Percentiles rank a stretch among this genome's conserved stretches.
These are phyloP conservation scores for Tiaroga cobitis DNA, from an alignment of 2,797 vertebrate species.

Conservation along the genomic window DNA sequence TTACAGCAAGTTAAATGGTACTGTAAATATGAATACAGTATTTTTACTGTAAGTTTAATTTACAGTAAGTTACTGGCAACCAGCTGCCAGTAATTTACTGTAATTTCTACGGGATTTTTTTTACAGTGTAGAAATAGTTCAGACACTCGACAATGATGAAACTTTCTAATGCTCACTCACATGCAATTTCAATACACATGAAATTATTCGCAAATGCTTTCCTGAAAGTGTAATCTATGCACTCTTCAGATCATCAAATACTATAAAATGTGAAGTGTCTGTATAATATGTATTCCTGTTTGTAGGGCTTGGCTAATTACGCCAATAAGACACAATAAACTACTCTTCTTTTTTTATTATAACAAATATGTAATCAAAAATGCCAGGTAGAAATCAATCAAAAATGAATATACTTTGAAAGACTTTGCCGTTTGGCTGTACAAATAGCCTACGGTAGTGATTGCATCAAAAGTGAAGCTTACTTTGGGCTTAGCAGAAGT, in stretches of 20 bases:
- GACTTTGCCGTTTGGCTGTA: not conserved
- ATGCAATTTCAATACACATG: not conserved
- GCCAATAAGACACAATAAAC: not conserved
- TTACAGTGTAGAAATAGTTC: not conserved
- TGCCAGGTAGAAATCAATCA: not conserved
- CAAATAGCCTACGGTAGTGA: not conserved
- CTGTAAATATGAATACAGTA: too few relatives aligned
- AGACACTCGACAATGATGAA: not conserved
- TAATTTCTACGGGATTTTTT: too few relatives aligned
- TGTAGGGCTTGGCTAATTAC: not conserved
- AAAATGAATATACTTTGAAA: not conserved
- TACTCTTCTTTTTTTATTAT: not conserved
- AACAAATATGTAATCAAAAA: not conserved
- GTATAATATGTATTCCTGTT: not conserved
- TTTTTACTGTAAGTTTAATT: too few relatives aligned
- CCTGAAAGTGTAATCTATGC: too few relatives aligned
- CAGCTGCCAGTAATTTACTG: too few relatives aligned
- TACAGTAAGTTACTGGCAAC: too few relatives aligned
- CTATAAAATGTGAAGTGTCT: too few relatives aligned
- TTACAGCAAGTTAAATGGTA: too few relatives aligned
- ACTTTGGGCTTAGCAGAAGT: not conserved
- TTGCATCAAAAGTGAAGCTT: not conserved
- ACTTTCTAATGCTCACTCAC: too few relatives aligned
- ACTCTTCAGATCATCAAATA: too few relatives aligned
- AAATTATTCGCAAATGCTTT: not conserved